These are phyloP conservation scores for Acridotheres tristis DNA, from an alignment of 2,797 vertebrate genomes.

Conservation along the genomic window DNA sequence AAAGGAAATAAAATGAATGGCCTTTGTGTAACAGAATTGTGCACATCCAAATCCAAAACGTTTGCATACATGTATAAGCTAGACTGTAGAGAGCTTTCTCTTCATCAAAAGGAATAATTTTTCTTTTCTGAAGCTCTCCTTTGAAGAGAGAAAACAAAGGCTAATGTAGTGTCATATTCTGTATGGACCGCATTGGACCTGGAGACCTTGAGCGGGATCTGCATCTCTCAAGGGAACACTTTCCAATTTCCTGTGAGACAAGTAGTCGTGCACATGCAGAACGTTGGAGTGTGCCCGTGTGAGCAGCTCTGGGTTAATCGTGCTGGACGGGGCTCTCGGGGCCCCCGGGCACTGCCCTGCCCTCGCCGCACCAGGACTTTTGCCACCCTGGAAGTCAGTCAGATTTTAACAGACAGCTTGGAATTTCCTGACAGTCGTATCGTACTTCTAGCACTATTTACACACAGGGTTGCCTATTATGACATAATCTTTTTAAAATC, in stretches of 20 bases:
- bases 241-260: not conserved
- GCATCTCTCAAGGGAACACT: not conserved
- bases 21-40: fast-evolving
- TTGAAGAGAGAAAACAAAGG: not conserved
- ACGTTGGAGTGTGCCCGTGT: not conserved
- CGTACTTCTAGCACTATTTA: not conserved
- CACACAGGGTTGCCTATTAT: not conserved
- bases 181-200: fast-evolving
- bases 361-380: fast-evolving
- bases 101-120: not conserved
- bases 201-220: not conserved
- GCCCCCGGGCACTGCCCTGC: not conserved
- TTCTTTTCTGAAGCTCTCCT: not conserved
- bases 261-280: not conserved
- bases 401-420: not conserved
- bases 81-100: not conserved
- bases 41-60: fast-evolving
- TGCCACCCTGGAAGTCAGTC: not conserved
- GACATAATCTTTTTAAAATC: not conserved
- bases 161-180: not conserved
- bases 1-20: not conserved
- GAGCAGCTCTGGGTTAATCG: not conserved
- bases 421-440: not conserved
- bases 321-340: not conserved
- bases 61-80: not conserved